These are phyloP conservation scores for Apaloderma vittatum DNA, from an alignment of 2,113 vertebrate species.

Conservation along the genomic window DNA sequence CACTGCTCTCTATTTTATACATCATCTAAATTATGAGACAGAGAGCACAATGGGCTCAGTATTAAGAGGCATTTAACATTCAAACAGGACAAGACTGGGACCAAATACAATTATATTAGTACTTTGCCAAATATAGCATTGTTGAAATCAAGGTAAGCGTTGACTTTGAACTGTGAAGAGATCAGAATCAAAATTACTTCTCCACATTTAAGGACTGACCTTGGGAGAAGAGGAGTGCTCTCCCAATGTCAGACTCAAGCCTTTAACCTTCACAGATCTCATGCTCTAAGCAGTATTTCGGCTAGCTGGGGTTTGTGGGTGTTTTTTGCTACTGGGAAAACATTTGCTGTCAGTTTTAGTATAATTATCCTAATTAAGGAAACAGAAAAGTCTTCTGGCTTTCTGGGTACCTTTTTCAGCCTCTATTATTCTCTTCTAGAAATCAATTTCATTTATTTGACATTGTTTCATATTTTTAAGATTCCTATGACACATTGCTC, in stretches of 20 bases:
- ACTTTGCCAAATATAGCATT: slow-evolving; percentile 46
- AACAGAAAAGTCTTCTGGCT: not conserved
- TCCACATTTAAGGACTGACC: not conserved
- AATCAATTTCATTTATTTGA: not conserved
- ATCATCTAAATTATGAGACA: not conserved
- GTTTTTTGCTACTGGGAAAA: slow-evolving; percentile 20
- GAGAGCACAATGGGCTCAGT: not conserved
- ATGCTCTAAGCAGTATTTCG: not conserved
- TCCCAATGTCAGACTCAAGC: not conserved
- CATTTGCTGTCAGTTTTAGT: slow-evolving; percentile 14
- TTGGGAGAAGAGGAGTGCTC: not conserved
- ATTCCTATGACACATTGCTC: not conserved
- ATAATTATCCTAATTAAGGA: slow-evolving; percentile 25
- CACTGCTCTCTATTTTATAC: fast-evolving
- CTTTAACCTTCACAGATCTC: slow-evolving; percentile 36
- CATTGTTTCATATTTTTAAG: not conserved
- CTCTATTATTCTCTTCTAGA: not conserved
- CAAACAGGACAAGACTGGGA: slow-evolving; percentile 13
- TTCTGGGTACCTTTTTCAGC: not conserved
- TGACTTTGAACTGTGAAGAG: slow-evolving; percentile 44
- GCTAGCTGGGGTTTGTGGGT: not conserved
- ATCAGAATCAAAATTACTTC: slow-evolving; percentile 42
- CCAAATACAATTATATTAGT: slow-evolving; percentile 32
- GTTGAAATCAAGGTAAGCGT: not conserved
- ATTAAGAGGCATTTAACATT: not conserved